phyloP scores from a whole-genome alignment of 2,113 vertebrate species.

The Calonectris borealis region DNA sequence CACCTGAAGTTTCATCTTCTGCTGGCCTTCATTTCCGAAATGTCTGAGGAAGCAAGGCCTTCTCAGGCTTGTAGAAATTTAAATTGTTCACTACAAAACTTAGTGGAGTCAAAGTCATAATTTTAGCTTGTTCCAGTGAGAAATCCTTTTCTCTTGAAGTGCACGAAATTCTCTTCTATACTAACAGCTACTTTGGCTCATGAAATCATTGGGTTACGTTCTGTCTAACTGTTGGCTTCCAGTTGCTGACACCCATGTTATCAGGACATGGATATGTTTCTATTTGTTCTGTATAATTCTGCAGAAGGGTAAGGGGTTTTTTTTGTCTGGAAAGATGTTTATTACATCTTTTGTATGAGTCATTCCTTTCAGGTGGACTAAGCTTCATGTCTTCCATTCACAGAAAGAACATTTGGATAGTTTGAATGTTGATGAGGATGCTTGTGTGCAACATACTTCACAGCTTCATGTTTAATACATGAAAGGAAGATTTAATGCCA shows the following conservation, averaged over 20 bases:
- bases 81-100: neutral
- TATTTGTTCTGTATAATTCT: neutral
- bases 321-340: neutral
- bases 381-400: neutral
- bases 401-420: neutral
- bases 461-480: neutral
- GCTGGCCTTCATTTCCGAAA: neutral
- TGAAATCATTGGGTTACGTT: neutral
- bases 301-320: neutral
- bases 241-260: neutral
- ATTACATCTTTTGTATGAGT: neutral
- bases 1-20: neutral
- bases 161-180: neutral
- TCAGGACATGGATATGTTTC: neutral
- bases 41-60: neutral
- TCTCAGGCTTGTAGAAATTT: neutral
- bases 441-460: neutral
- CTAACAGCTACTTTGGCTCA: neutral
- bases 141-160: neutral
- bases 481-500: neutral
- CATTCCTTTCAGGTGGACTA: neutral
- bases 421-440: neutral
- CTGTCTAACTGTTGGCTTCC: neutral
- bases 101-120: too few species aligned
- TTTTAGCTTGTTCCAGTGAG: neutral